Conservation (phyloP, 2,888 invertebrate species). For the Dioctria rufipes region DNA sequence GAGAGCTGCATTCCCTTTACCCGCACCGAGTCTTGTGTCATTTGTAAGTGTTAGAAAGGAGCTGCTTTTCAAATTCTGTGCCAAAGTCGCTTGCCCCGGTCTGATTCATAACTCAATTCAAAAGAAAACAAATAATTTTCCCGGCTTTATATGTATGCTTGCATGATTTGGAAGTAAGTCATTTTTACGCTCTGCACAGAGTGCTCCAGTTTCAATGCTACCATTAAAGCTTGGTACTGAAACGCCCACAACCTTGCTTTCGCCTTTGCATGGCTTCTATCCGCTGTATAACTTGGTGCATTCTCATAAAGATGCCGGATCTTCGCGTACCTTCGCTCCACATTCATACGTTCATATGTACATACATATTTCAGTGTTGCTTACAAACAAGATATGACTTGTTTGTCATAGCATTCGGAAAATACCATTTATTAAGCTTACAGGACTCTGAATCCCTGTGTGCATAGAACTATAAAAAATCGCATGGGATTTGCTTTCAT, state of each 20-base stretch:
- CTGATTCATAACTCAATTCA: not conserved
- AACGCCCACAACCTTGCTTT: not conserved
- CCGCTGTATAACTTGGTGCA: slow-evolving; percentile 5
- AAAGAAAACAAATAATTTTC: slow-evolving; percentile 44
- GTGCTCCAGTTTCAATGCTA: not conserved
- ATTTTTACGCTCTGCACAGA: slow-evolving; percentile 6
- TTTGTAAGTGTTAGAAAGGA: too few species aligned
- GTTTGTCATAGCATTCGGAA: slow-evolving; percentile 34
- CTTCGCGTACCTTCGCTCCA: not conserved
- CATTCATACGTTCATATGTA: too few species aligned
- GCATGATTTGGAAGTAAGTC: not conserved
- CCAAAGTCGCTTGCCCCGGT: too few species aligned
- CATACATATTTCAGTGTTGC: slow-evolving; percentile 1
- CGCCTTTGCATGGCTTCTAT: not conserved
- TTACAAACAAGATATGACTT: slow-evolving; percentile 26
- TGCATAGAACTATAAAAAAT: not conserved
- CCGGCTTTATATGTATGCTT: not conserved
- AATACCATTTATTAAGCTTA: slow-evolving; percentile 41
- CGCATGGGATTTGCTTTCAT: too few species aligned
- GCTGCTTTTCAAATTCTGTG: too few species aligned
- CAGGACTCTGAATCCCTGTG: not conserved
- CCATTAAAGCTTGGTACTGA: not conserved
- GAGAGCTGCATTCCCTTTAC: too few species aligned
- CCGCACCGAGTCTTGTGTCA: too few species aligned
- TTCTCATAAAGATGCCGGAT: slow-evolving; percentile 11